phyloP scores from a whole-genome alignment of 2,113 vertebrate genomes.

The Lepisosteus oculatus region DNA sequence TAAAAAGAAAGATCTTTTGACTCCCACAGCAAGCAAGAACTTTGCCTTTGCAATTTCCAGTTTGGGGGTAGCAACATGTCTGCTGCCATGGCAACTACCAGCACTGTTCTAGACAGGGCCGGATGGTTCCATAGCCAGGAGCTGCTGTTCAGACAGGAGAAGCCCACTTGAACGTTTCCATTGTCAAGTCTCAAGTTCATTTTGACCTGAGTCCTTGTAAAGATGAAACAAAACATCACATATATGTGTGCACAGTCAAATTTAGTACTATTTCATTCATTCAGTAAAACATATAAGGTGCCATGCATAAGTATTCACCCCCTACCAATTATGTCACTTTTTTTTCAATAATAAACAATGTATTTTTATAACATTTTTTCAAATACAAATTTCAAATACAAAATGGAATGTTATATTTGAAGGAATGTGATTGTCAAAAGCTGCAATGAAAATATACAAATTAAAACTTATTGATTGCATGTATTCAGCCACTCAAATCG shows the following conservation, averaged over 20 bases:
- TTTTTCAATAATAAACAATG: no score
- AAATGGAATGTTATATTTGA: no score
- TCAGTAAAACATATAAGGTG: no score
- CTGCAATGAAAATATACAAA: no score
- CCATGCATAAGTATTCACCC: no score
- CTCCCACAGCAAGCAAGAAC: not conserved
- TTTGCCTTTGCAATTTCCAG: not conserved
- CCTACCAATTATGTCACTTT: no score
- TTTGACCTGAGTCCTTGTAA: constrained; percentile 18
- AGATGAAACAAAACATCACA: not conserved
- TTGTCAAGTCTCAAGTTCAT: constrained; percentile 11
- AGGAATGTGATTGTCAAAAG: no score
- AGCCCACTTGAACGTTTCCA: constrained; percentile 7
- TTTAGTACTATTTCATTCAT: no score
- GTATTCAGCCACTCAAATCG: no score
- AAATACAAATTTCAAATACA: no score
- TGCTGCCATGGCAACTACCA: constrained; percentile 31
- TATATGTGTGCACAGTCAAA: not conserved
- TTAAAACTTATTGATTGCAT: no score
- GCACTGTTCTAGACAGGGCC: constrained; percentile 17
- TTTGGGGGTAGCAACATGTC: constrained; percentile 22
- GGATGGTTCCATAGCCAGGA: constrained; percentile 15
- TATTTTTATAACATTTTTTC: no score
- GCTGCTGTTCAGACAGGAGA: not conserved
- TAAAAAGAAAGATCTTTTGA: constrained; percentile 22